phyloP scores from a whole-genome alignment of 2,113 vertebrate genomes.

The Cyprinodon tularosa region DNA sequence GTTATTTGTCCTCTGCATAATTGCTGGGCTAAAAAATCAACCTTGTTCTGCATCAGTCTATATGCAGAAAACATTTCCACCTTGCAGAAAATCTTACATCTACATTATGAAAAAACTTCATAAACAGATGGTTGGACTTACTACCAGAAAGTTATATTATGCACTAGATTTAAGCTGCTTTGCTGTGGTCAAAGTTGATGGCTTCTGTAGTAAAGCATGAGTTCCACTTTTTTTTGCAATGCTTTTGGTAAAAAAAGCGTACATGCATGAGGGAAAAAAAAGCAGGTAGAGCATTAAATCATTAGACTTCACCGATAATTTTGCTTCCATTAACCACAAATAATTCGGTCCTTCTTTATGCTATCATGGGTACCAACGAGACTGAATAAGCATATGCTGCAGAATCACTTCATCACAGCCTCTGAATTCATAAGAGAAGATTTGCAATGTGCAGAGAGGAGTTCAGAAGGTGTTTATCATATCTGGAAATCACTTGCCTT shows the following conservation, averaged over 20 bases:
- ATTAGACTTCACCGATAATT: slow-evolving; percentile 17
- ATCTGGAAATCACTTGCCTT: slow-evolving; percentile 8
- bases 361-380: slow-evolving; percentile 7
- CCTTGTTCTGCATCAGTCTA: slow-evolving; percentile 16
- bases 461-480: neutral
- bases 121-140: neutral
- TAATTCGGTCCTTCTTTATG: slow-evolving; percentile 9
- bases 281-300: slow-evolving; percentile 16
- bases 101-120: neutral
- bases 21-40: neutral
- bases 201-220: neutral
- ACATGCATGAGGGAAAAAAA: slow-evolving; percentile 9
- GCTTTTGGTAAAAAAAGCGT: slow-evolving; percentile 21
- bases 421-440: neutral
- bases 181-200: neutral
- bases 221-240: neutral
- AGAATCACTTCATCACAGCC: slow-evolving; percentile 1
- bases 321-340: slow-evolving; percentile 12
- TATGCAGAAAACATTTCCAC: slow-evolving; percentile 7
- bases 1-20: neutral
- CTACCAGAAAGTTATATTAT: neutral
- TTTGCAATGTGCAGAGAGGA: neutral
- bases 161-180: neutral
- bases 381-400: neutral
- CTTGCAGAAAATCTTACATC: neutral